Conservation (phyloP, 2,113 vertebrate species). For the Crotalus viridis region DNA sequence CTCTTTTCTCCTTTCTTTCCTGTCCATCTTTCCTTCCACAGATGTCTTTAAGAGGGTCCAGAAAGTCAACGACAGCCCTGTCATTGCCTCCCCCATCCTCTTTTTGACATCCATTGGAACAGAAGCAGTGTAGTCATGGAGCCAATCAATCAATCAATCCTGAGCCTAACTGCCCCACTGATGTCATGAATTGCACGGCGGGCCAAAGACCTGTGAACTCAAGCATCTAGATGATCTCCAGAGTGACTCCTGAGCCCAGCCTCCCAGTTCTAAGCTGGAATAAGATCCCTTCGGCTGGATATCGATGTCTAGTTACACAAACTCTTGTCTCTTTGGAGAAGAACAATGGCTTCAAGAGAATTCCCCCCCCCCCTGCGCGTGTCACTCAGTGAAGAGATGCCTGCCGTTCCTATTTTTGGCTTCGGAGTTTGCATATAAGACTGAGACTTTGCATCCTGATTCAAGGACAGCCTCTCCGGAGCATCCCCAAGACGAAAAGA, state of each 20-base stretch:
- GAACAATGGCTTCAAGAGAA: constrained; percentile 20
- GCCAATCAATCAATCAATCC: neutral
- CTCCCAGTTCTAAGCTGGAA: neutral
- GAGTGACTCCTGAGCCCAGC: neutral
- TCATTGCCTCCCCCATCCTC: neutral
- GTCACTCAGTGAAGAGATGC: neutral
- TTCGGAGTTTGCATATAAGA: constrained; percentile 11
- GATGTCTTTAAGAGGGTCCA: neutral
- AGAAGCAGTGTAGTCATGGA: neutral
- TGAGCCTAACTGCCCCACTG: neutral
- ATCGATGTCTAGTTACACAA: neutral
- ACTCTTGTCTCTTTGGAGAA: neutral
- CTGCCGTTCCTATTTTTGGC: constrained; percentile 28
- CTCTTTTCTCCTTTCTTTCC: neutral
- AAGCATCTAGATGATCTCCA: neutral
- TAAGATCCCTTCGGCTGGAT: neutral
- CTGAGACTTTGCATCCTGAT: neutral
- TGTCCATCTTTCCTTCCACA: neutral
- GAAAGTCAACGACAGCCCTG: neutral
- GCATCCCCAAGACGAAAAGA: neutral
- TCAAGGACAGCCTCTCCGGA: neutral
- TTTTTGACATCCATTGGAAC: neutral
- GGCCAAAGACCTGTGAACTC: neutral
- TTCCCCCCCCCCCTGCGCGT: neutral
- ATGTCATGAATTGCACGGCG: neutral